Evolutionary conservation across 2,113 vertebrate genomes (phyloP), one percentile per base, ranked within the genome.

Genomic region (Corynorhinus townsendii): DNA sequence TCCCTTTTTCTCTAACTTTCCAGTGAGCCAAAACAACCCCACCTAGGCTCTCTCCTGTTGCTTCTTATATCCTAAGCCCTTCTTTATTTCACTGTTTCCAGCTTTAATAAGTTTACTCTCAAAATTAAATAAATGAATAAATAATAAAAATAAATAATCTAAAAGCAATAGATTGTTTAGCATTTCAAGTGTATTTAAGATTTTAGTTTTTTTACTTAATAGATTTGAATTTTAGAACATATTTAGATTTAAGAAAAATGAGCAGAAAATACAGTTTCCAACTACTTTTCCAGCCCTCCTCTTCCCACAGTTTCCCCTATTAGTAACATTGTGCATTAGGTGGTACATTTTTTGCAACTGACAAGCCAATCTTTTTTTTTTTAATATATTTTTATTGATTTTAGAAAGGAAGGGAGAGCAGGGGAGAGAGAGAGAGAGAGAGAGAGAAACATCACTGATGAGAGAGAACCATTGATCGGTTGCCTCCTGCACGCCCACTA

Each of bases 221-320:
- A 79, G 30, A 24, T 54, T 54, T 64, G 30, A 22, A 16, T 71
- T 77, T 76, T 69, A 77, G 30, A 64, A 22, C 3, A 28, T 11
- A 69, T 75, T 71, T 73, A 69, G 43, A 33, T 47, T 85, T 76
- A 71, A 91, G 72, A 71, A 92, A 95, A 93, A 43, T 92, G 33
- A 91, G 7, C 47, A 77, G 75, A 30, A 75, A 72, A 26, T 80
- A 38, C 6, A 73, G 56, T 92, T 86, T 80, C 80, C 40, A 30
- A 49, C 68, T 92, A 40, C 9, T 2, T 19, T 15, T 22, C 56
- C 8, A 83, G 24, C 11, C 33, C 22, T 38, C 20, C 11, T 40
- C 38, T 24, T 35, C 4, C 15, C 0, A 4, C 24, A 7, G 4
- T 68, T 64, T 80, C 45, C 64, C 22, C 30, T 83, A 7, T 86